Conservation (phyloP, 2,888 invertebrate species). For the Lymantria monacha region DNA sequence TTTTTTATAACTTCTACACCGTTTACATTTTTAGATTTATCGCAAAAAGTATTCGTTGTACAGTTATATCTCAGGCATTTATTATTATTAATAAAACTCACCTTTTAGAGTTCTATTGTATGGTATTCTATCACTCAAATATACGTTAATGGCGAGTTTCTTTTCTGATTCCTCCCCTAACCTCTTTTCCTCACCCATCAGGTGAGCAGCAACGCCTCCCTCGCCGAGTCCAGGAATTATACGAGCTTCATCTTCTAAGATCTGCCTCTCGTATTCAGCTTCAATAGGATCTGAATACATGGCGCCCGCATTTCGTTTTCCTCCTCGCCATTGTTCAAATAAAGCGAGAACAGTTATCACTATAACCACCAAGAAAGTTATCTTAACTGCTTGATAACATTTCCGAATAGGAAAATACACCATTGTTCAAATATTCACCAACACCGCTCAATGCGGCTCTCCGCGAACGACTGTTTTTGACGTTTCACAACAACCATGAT, state of each 20-base stretch:
- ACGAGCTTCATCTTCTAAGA: conserved; percentile 83
- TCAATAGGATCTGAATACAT: conserved; percentile 41
- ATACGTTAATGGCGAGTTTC: conserved; percentile 93
- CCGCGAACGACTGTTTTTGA: conserved; percentile 53
- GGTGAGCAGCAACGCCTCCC: conserved; percentile 84
- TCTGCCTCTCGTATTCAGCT: conserved; percentile 70
- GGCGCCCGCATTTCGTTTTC: conserved; percentile 52
- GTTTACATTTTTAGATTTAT: neutral
- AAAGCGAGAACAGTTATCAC: conserved; percentile 58
- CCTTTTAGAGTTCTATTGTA: conserved; percentile 90
- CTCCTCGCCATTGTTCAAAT: conserved; percentile 73
- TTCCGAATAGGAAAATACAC: conserved; percentile 66
- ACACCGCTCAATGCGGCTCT: conserved; percentile 36
- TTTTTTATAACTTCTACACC: neutral
- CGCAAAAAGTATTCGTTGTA: neutral
- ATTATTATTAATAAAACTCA: conserved; percentile 28
- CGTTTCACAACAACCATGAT: conserved; percentile 46
- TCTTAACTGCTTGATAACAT: conserved; percentile 63
- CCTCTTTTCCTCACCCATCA: conserved; percentile 85
- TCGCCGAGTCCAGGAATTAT: conserved; percentile 88
- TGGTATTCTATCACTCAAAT: conserved; percentile 93
- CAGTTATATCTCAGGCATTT: neutral
- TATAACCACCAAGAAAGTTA: conserved; percentile 52
- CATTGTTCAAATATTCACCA: conserved; percentile 42
- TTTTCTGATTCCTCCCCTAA: conserved; percentile 88